phyloP scores from a whole-genome alignment of 2,797 vertebrate species.

The Clarias pachynema region DNA sequence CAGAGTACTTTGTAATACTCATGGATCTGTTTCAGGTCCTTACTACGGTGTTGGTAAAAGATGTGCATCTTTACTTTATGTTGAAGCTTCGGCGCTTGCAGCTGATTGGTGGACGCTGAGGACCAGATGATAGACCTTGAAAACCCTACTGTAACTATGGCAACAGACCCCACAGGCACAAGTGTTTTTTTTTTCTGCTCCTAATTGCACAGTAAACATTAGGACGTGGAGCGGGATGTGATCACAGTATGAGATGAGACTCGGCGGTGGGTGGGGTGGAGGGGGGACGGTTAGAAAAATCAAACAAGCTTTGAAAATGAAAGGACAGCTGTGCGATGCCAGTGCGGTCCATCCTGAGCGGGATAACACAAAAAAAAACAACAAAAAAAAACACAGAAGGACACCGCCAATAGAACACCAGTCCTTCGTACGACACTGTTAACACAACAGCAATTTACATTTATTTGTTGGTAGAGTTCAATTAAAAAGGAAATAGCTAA shows the following conservation, averaged over 20 bases:
- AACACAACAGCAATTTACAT: slow-evolving; percentile 28
- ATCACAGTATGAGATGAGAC: slow-evolving; percentile 49
- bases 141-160: slow-evolving; percentile 93
- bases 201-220: slow-evolving; percentile 81
- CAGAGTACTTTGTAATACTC: slow-evolving; percentile 82
- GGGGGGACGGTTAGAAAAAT: slow-evolving; percentile 54
- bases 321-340: slow-evolving; percentile 54
- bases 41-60: slow-evolving; percentile 86
- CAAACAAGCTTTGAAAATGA: slow-evolving; percentile 51
- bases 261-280: neutral
- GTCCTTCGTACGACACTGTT: slow-evolving; percentile 46
- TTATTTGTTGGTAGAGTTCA: slow-evolving; percentile 47
- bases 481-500: slow-evolving; percentile 50
- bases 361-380: slow-evolving; percentile 28
- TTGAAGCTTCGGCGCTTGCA: slow-evolving; percentile 86
- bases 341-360: slow-evolving; percentile 46
- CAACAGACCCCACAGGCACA: slow-evolving; percentile 91
- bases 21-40: slow-evolving; percentile 84
- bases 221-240: slow-evolving; percentile 53
- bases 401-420: slow-evolving; percentile 28
- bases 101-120: slow-evolving; percentile 89
- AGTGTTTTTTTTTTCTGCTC: slow-evolving; percentile 75
- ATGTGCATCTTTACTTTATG: slow-evolving; percentile 93
- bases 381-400: slow-evolving; percentile 14
- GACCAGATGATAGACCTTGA: slow-evolving; percentile 93